Percentiles rank a stretch among this genome's conserved stretches.
phyloP scores from a whole-genome alignment of 2,113 vertebrate species.

The Serinus canaria region DNA sequence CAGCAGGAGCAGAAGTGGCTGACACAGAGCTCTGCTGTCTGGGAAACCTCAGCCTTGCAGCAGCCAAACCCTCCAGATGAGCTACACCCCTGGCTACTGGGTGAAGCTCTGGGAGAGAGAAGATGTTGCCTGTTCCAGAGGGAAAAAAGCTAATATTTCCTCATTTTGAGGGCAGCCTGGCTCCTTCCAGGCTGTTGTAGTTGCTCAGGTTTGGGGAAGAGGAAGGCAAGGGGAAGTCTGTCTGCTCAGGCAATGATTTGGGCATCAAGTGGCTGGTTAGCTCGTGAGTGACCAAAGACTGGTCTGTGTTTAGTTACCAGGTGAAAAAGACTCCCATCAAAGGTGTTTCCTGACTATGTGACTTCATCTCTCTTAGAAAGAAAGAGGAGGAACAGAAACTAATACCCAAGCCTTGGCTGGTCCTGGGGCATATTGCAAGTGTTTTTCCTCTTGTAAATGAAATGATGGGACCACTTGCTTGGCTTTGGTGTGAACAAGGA shows the following conservation, averaged over 20 bases:
- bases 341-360: not conserved
- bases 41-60: not conserved
- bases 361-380: not conserved
- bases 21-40: not conserved
- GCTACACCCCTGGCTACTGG: not conserved
- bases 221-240: not conserved
- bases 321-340: not conserved
- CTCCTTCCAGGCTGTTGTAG: not conserved
- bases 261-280: not conserved
- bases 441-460: not conserved
- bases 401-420: not conserved
- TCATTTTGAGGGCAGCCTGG: not conserved
- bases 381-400: not conserved
- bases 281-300: accelerated
- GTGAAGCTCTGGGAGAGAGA: not conserved
- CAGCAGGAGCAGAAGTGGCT: not conserved
- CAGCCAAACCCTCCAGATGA: accelerated
- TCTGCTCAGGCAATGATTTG: not conserved
- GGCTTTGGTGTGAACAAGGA: slow-evolving; percentile 35
- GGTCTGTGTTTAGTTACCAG: not conserved
- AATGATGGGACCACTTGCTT: not conserved
- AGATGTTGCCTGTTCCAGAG: accelerated
- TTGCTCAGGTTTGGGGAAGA: not conserved
- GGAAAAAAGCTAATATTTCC: not conserved
- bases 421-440: not conserved